Conservation (phyloP, 2,797 vertebrate species). For the Rhinella marina region DNA sequence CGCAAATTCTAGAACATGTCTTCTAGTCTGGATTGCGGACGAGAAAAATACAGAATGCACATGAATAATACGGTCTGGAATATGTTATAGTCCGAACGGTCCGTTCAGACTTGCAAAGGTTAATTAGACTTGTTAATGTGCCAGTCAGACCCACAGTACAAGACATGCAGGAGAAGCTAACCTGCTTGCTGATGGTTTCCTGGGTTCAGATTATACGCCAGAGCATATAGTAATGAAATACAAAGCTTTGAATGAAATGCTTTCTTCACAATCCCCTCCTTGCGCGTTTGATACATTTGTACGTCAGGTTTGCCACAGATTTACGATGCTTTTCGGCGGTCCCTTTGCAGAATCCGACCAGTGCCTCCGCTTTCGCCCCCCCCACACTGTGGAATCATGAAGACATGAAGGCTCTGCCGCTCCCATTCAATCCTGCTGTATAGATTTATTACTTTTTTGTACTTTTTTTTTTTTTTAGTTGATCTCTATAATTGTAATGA, state of each 20-base stretch:
- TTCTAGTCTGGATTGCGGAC: no score
- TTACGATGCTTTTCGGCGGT: not conserved
- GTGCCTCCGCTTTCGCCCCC: not conserved
- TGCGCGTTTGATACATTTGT: not conserved
- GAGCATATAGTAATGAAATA: not conserved
- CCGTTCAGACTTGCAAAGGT: not conserved
- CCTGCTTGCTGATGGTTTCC: slow-evolving; percentile 3
- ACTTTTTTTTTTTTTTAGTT: slow-evolving; percentile 10
- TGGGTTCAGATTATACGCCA: not conserved
- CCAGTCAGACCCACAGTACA: not conserved
- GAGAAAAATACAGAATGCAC: no score
- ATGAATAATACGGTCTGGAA: no score
- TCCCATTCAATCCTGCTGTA: slow-evolving; percentile 2
- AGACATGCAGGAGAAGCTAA: not conserved
- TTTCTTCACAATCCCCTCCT: not conserved
- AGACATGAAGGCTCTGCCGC: not conserved
- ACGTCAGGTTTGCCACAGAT: not conserved
- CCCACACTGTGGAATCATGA: not conserved
- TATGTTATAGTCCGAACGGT: no score
- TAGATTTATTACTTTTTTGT: slow-evolving; percentile 32
- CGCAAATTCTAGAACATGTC: no score
- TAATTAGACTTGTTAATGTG: not conserved
- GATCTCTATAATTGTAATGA: not conserved
- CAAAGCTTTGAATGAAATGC: not conserved
- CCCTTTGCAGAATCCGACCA: not conserved